These are phyloP conservation scores for Malacoctenus gilli DNA, from an alignment of 2,797 vertebrate species.

Conservation along the genomic window DNA sequence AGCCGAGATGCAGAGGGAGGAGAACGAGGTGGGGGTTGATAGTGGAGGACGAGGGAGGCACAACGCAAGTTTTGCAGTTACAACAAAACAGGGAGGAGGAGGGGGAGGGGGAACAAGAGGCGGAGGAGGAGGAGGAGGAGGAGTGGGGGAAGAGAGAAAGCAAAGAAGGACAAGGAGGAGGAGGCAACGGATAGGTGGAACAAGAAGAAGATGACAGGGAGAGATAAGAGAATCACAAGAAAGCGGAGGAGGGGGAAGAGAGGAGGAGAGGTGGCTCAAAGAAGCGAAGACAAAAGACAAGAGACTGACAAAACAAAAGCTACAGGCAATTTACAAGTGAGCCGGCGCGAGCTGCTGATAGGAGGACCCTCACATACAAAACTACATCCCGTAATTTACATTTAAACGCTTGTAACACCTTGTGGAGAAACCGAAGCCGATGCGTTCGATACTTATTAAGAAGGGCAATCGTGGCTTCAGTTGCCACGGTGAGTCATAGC, in stretches of 20 bases:
- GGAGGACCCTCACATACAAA: constrained; percentile 16
- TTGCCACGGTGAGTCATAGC: constrained; percentile 62
- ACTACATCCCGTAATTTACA: constrained; percentile 22
- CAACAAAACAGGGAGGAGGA: constrained; percentile 69
- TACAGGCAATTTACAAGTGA: constrained; percentile 13
- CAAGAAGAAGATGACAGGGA: constrained; percentile 58
- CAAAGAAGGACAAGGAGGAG: constrained; percentile 43
- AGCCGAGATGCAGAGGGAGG: constrained; percentile 49
- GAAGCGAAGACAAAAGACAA: constrained; percentile 5
- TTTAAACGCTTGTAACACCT: constrained; percentile 11
- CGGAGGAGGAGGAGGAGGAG: constrained; percentile 51
- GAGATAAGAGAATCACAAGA: constrained; percentile 38
- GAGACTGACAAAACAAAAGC: constrained; percentile 3
- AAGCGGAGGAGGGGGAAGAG: constrained; percentile 20
- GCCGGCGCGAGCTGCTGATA: constrained; percentile 1
- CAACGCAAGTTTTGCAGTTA: constrained; percentile 50
- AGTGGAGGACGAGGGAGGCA: constrained; percentile 54
- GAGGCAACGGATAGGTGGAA: constrained; percentile 54
- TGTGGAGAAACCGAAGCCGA: constrained; percentile 7
- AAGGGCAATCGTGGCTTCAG: constrained; percentile 39
- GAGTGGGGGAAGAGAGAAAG: constrained; percentile 8
- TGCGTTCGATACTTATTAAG: constrained; percentile 41
- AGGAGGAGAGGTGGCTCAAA: constrained; percentile 20
- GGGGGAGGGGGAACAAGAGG: constrained; percentile 36
- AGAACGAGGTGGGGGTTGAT: constrained; percentile 39